These are phyloP conservation scores for Scolopax bukidnonensis DNA, from an alignment of 2,797 vertebrate species.

Conservation along the genomic window DNA sequence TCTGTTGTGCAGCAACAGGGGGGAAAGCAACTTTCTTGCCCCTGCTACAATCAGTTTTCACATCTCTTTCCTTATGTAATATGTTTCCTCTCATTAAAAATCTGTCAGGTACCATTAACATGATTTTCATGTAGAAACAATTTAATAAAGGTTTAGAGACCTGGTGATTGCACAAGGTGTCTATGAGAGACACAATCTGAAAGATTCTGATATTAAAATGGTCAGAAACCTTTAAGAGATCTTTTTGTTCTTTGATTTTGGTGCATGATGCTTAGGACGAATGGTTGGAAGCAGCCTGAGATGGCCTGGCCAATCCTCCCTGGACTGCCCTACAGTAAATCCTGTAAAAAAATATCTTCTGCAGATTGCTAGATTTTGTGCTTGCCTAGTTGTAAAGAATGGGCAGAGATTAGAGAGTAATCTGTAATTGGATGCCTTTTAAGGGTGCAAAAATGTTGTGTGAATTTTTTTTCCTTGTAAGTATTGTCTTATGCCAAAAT, in stretches of 20 bases:
- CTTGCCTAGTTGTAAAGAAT: not conserved
- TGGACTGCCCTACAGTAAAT: not conserved
- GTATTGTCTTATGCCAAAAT: conserved; percentile 21
- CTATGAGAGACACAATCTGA: not conserved
- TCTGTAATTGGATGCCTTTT: conserved; percentile 26
- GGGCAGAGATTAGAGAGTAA: not conserved
- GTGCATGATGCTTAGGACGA: not conserved
- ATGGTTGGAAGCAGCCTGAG: not conserved
- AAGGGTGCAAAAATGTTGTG: not conserved
- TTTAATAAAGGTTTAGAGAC: not conserved
- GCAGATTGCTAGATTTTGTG: not conserved
- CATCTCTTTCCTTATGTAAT: not conserved
- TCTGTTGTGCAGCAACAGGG: not conserved
- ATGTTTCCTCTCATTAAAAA: not conserved
- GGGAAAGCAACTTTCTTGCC: not conserved
- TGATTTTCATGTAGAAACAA: not conserved
- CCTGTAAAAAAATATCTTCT: not conserved
- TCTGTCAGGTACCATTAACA: not conserved
- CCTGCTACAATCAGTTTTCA: not conserved
- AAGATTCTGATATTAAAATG: not conserved
- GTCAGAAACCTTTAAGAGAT: not conserved
- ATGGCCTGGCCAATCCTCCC: not conserved
- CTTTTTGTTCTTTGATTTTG: not conserved
- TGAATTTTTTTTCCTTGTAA: not conserved
- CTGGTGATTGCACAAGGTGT: not conserved